These are phyloP conservation scores for Seira musarum DNA, from an alignment of 2,888 invertebrate species.

Conservation along the genomic window DNA sequence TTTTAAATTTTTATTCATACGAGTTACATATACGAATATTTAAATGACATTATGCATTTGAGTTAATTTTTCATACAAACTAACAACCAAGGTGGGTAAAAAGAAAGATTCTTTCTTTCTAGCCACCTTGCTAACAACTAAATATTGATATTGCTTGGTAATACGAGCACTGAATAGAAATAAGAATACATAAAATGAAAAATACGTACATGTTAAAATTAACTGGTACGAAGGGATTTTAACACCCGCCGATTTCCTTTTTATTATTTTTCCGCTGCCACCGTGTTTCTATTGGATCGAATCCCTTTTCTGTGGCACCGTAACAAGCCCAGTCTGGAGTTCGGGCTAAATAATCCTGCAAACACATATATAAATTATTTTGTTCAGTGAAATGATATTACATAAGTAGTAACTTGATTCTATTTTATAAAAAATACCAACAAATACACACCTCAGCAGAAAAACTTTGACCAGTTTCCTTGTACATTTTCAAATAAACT, in stretches of 20 bases:
- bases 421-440: conserved; percentile 37
- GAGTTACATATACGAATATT: too few species aligned
- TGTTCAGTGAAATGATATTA: neutral
- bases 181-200: too few species aligned
- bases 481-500: conserved; percentile 72
- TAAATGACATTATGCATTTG: too few species aligned
- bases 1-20: too few species aligned
- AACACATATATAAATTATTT: conserved; percentile 29
- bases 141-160: too few species aligned
- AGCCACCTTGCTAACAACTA: too few species aligned
- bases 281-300: conserved; percentile 76
- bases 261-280: conserved; percentile 71
- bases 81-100: too few species aligned
- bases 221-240: too few species aligned
- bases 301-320: conserved; percentile 75
- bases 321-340: conserved; percentile 76
- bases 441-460: conserved; percentile 71
- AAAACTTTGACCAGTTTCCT: conserved; percentile 73
- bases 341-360: conserved; percentile 74
- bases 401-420: neutral
- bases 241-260: conserved; percentile 72
- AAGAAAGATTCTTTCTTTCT: too few species aligned
- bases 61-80: too few species aligned
- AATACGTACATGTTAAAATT: too few species aligned
- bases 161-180: too few species aligned